phyloP scores from a whole-genome alignment of 92 coral and sea anemone species.

The Actinernus sp. region DNA sequence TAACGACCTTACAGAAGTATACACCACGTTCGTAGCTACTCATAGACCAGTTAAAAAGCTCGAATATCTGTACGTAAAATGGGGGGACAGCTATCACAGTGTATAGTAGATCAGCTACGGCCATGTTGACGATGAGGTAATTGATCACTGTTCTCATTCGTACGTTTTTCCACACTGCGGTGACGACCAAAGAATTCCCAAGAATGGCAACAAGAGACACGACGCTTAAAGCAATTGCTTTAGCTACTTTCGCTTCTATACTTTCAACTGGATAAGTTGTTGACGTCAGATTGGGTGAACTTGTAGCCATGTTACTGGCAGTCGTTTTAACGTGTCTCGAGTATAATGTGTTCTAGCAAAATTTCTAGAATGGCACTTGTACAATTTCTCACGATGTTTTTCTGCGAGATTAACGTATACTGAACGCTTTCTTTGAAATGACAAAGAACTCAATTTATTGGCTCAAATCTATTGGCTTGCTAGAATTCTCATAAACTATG shows the following conservation, averaged over 20 bases:
- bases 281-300: too few species aligned
- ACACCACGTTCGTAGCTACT: constrained; percentile 31
- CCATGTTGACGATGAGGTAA: constrained; percentile 81
- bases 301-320: too few species aligned
- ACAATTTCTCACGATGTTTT: too few species aligned
- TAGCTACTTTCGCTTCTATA: constrained; percentile 14
- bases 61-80: constrained; percentile 49
- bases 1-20: constrained; percentile 77
- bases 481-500: too few species aligned
- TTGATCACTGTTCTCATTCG: constrained; percentile 80
- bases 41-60: constrained; percentile 56
- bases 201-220: constrained; percentile 52
- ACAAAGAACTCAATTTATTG: too few species aligned
- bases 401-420: too few species aligned
- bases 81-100: constrained; percentile 67
- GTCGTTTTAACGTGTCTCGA: too few species aligned
- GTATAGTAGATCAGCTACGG: constrained; percentile 78
- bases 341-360: too few species aligned
- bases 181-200: constrained; percentile 74
- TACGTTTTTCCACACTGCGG: constrained; percentile 52
- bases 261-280: too few species aligned
- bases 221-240: constrained; percentile 17
- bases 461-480: too few species aligned
- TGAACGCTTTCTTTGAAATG: too few species aligned
- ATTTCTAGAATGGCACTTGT: too few species aligned